These are phyloP conservation scores for Ooceraea biroi DNA, from an alignment of 1,140 invertebrate species.

Conservation along the genomic window DNA sequence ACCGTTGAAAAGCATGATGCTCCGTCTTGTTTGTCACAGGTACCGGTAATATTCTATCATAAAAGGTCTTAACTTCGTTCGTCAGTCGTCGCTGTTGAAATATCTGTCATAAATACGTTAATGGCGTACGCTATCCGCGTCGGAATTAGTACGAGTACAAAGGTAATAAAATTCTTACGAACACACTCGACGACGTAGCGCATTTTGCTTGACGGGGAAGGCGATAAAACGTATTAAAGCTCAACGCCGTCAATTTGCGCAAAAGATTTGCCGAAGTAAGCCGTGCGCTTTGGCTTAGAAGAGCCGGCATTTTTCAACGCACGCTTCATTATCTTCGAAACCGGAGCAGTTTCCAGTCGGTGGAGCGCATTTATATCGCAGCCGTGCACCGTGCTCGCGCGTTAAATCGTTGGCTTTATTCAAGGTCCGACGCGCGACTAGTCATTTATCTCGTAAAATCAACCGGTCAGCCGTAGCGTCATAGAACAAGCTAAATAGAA, in stretches of 20 bases:
- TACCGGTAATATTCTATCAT: not conserved
- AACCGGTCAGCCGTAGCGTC: conserved; percentile 56
- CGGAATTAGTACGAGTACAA: not conserved
- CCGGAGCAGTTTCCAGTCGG: conserved; percentile 69
- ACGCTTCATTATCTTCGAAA: conserved; percentile 79
- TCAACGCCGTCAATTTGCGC: conserved; percentile 73
- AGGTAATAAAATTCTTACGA: conserved; percentile 39
- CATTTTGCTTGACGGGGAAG: conserved; percentile 18
- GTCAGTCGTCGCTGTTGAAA: not conserved
- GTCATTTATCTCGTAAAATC: conserved; percentile 71
- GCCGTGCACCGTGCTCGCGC: conserved; percentile 69
- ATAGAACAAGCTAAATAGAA: conserved; percentile 59
- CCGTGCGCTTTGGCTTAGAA: conserved; percentile 70
- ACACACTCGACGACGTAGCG: conserved; percentile 61
- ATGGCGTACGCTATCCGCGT: not conserved
- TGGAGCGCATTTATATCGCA: conserved; percentile 73
- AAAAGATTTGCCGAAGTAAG: conserved; percentile 75
- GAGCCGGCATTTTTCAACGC: conserved; percentile 77
- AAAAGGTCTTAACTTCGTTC: not conserved
- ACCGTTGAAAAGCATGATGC: not conserved
- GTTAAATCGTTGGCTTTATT: conserved; percentile 79
- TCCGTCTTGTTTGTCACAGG: not conserved
- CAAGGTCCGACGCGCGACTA: conserved; percentile 70
- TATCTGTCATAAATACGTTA: not conserved
- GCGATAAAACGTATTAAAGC: conserved; percentile 72